A percentile compares a stretch with the other conserved stretches of the same genome.
phyloP scores from a whole-genome alignment of 2,113 vertebrate species.

The Lycocorax pyrrhopterus region DNA sequence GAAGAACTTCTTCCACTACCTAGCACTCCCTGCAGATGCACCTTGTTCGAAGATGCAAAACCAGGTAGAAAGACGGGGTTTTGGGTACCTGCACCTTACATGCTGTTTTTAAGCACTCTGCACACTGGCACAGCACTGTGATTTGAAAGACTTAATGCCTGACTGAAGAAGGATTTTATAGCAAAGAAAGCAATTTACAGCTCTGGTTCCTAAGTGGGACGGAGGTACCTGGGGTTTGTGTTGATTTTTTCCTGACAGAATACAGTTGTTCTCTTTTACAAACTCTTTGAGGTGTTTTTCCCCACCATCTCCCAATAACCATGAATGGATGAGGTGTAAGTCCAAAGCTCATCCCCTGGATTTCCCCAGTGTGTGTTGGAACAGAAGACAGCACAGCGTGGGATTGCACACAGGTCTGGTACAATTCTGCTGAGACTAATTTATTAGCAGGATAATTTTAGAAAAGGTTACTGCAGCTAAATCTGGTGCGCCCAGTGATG shows the following conservation, averaged over 20 bases:
- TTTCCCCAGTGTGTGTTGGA: not conserved
- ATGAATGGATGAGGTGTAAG: not conserved
- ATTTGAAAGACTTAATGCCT: not conserved
- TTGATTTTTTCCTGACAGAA: rapidly evolving
- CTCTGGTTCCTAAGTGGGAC: not conserved
- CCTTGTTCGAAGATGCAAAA: not conserved
- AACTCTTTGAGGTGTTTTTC: not conserved
- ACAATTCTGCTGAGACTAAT: not conserved
- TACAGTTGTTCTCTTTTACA: not conserved
- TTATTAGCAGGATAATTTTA: not conserved
- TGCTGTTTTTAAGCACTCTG: not conserved
- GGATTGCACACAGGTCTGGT: not conserved
- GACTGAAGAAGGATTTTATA: not conserved
- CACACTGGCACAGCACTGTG: not conserved
- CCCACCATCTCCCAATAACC: not conserved
- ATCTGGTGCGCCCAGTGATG: not conserved
- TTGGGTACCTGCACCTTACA: not conserved
- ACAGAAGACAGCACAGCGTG: not conserved
- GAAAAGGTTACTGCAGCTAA: not conserved
- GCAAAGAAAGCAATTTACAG: not conserved
- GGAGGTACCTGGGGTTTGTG: not conserved
- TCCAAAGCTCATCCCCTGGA: not conserved
- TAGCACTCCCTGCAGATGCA: not conserved
- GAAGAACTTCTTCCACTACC: not conserved
- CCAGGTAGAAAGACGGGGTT: not conserved